Base-by-base conservation (phyloP, 2,888 invertebrate genomes). In the Amiota communis region DNA sequence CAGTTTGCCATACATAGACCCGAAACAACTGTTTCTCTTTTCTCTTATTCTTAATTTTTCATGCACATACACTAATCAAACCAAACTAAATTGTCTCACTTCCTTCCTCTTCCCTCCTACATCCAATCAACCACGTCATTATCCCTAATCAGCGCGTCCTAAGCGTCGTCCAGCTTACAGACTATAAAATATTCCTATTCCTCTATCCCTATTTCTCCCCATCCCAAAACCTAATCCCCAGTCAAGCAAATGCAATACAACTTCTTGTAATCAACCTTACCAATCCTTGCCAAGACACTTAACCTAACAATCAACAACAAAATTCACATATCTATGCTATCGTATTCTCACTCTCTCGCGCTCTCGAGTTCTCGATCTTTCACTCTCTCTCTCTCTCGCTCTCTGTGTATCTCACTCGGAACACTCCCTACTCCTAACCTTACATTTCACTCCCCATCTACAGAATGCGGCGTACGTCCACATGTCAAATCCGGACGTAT, bases 391-490 rank as follows among this genome's bases (percentile, higher is more conserved):
- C 70, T 68, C 73, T 49, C 72, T 68, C 67, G 70, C 74, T 73
- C 49, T 75, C 67, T 79, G 77, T 70, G 76, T 68, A 75, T 81
- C 77, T 82, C 81, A 83, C 80, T 81, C 81, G 87, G 80, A 87
- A 87, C 87, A 86, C 87, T 87, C 87, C 87, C 87, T 86, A 82
- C 87, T 88, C 88, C 88, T 88, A 87, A 88, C 87, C 87, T 87
- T 86, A 87, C 87, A 87, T 87, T 87, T 87, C 87, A 88, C 87
- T 87, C 88, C 87, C 87, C 87, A 86, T 88, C 88, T 49, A 90
- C 91, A 97, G 97, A 95, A 86, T 97, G 97, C 89, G 97, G 97
- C 56, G 93, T 96, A 59, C 92, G 97, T 74, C 97, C 97, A 3
- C 90, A 96, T 74, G 91, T 94, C 70, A 95, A 94, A 86, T 91